These are phyloP conservation scores for Hemichromis elongatus DNA, from an alignment of 2,113 vertebrate genomes.

Conservation along the genomic window DNA sequence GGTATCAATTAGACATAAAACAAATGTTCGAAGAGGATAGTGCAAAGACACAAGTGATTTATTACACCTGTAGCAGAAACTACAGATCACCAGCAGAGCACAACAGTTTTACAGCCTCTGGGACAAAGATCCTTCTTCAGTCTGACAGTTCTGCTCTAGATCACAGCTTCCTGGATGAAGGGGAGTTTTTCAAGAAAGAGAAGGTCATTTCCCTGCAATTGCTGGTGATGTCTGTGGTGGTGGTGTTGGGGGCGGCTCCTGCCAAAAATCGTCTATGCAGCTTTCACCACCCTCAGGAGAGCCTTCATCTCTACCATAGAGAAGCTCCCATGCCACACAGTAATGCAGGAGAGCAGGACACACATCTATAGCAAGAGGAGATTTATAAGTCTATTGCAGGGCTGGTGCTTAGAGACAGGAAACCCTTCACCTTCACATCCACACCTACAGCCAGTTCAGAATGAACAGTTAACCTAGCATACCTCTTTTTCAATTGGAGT, in stretches of 20 bases:
- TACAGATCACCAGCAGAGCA: not conserved
- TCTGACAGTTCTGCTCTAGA: not conserved
- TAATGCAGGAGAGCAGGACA: not conserved
- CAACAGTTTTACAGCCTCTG: not conserved
- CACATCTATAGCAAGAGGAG: not conserved
- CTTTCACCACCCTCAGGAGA: not conserved
- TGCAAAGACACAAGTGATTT: not conserved
- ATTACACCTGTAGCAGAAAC: not conserved
- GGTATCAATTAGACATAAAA: not conserved
- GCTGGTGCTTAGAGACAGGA: not conserved
- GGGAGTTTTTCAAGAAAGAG: not conserved
- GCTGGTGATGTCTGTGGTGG: not conserved
- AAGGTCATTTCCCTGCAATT: not conserved
- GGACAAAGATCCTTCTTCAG: not conserved
- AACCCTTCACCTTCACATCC: not conserved
- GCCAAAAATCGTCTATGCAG: not conserved
- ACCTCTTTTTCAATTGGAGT: not conserved
- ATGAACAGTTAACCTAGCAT: not conserved
- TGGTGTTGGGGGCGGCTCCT: not conserved
- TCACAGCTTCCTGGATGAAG: not conserved
- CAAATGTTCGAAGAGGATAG: not conserved
- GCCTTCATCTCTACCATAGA: not conserved
- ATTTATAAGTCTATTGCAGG: not conserved
- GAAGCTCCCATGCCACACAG: not conserved
- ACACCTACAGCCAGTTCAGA: not conserved